A percentile compares a stretch with the other conserved stretches of the same genome.
These are phyloP conservation scores for Paramacrobiotus metropolitanus DNA, from an alignment of 1,140 invertebrate genomes.

Conservation along the genomic window DNA sequence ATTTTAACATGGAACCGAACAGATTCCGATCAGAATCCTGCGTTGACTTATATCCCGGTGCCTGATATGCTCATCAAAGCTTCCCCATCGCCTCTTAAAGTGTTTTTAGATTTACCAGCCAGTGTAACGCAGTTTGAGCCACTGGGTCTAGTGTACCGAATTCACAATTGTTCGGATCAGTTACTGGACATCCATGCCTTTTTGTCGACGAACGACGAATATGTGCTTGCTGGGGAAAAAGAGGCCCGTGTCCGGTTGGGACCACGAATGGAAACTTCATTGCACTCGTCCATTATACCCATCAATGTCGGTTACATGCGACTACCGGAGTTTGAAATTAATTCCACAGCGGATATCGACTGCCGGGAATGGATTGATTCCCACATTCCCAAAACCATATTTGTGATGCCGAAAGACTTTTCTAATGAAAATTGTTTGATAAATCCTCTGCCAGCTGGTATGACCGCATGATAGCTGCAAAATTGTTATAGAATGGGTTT, in stretches of 20 bases:
- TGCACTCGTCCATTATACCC: neutral
- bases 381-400: neutral
- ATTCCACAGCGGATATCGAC: neutral
- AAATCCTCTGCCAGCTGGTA: too few relatives aligned
- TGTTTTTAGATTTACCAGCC: neutral
- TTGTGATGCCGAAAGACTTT: neutral
- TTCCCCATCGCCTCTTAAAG: neutral
- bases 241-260: neutral
- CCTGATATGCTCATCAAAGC: neutral
- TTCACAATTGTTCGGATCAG: neutral
- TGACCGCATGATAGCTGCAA: too few relatives aligned
- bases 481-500: too few relatives aligned
- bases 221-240: neutral
- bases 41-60: neutral
- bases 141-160: neutral
- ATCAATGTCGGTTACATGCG: neutral
- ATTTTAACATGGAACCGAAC: neutral
- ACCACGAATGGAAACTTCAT: neutral
- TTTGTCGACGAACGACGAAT: neutral
- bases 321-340: neutral
- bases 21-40: neutral
- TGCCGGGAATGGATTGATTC: neutral
- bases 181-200: neutral
- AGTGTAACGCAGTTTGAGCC: neutral
- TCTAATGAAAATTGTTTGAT: too few relatives aligned